phyloP scores from a whole-genome alignment of 2,797 vertebrate genomes.

The Babyrousa celebensis region DNA sequence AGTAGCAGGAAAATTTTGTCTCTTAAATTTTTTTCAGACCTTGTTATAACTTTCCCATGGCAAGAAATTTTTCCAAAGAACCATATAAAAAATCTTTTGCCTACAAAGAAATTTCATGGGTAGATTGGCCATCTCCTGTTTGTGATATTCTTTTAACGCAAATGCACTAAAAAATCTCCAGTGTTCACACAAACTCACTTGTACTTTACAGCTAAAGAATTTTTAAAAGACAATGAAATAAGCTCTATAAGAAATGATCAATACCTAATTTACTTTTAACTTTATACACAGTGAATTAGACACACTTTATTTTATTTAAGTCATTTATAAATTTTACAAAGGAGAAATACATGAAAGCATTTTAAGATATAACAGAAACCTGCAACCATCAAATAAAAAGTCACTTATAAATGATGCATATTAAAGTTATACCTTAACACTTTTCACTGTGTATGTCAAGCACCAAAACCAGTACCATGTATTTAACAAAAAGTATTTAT shows the following conservation, averaged over 20 bases:
- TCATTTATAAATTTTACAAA: neutral
- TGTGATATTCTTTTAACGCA: constrained; percentile 21
- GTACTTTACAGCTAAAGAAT: neutral
- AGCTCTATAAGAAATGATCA: neutral
- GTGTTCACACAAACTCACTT: neutral
- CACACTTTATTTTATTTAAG: neutral
- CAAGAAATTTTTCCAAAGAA: constrained; percentile 27
- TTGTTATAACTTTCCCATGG: neutral
- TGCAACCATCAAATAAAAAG: neutral
- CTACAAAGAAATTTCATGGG: neutral
- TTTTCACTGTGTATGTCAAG: constrained; percentile 2
- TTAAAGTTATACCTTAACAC: neutral
- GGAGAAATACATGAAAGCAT: neutral
- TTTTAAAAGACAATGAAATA: neutral
- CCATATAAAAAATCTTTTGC: neutral
- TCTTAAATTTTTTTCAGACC: constrained; percentile 38
- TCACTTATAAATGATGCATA: constrained; percentile 26
- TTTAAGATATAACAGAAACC: neutral
- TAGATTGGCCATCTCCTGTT: neutral
- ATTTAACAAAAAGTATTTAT: constrained; percentile 3
- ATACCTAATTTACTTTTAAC: constrained; percentile 32
- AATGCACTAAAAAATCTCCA: constrained; percentile 9
- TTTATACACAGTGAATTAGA: neutral
- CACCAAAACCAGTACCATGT: neutral
- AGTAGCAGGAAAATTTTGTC: neutral